Conservation (phyloP, 2,113 vertebrate species). For the Spermophilus dauricus region DNA sequence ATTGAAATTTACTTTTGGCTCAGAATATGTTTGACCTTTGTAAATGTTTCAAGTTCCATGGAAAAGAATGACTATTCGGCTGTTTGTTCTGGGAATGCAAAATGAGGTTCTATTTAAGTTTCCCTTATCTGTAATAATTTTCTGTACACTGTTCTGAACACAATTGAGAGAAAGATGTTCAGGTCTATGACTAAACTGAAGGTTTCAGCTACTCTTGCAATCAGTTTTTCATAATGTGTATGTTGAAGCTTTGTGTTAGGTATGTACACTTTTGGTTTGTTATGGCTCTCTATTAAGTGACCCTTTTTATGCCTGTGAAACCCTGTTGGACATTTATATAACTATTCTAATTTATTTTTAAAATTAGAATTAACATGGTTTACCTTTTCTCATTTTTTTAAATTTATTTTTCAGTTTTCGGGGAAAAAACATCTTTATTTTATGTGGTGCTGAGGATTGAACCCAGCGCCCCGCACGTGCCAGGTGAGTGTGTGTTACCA, state of each 20-base stretch:
- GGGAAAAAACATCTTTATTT: too few relatives aligned
- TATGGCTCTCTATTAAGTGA: background rate
- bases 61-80: background rate
- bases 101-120: background rate
- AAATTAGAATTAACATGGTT: background rate
- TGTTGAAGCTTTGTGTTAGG: background rate
- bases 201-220: background rate
- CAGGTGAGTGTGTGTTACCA: too few relatives aligned
- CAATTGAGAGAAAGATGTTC: background rate
- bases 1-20: background rate
- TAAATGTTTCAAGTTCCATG: background rate
- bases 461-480: too few relatives aligned
- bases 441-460: too few relatives aligned
- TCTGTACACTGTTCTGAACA: background rate
- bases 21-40: background rate
- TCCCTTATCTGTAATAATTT: background rate
- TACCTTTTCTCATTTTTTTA: background rate
- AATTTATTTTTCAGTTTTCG: too few relatives aligned
- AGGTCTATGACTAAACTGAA: background rate
- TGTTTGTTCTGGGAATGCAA: conserved; percentile 29
- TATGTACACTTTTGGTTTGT: background rate
- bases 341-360: background rate
- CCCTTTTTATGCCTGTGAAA: background rate
- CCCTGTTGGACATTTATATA: background rate
- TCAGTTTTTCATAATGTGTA: background rate